A percentile compares a stretch with the other conserved stretches of the same genome.
These are phyloP conservation scores for Aptenodytes forsteri DNA, from an alignment of 2,113 vertebrate species.

Conservation along the genomic window DNA sequence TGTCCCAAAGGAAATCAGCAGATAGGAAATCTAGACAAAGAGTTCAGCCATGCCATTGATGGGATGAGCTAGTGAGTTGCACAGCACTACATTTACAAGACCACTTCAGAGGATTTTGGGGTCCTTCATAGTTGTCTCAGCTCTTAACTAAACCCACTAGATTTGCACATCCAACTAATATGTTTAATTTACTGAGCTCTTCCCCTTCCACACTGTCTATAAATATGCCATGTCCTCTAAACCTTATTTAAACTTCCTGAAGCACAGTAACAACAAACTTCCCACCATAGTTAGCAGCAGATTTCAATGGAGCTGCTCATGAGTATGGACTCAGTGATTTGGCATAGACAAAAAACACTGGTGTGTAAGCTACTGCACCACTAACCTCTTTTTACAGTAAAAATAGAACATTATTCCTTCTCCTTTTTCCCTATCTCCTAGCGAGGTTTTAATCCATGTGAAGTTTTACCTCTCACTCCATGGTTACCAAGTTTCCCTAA, in stretches of 20 bases:
- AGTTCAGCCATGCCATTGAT: neutral
- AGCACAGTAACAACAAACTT: neutral
- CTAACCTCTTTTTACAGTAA: neutral
- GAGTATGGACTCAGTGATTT: neutral
- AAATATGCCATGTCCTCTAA: neutral
- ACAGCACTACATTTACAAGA: neutral
- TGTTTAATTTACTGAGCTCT: neutral
- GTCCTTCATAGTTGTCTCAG: neutral
- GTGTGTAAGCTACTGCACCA: neutral
- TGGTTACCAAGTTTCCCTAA: conserved; percentile 39
- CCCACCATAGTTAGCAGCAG: neutral
- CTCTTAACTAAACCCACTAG: neutral
- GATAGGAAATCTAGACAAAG: neutral
- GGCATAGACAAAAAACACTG: neutral
- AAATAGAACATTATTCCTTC: conserved; percentile 1
- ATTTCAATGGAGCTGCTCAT: conserved; percentile 29
- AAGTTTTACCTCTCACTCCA: conserved; percentile 42
- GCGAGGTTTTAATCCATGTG: conserved; percentile 2
- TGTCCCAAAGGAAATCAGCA: neutral
- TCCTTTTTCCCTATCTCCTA: neutral
- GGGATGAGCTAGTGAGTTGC: neutral
- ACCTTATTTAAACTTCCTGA: conserved; percentile 1
- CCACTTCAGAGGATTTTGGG: neutral
- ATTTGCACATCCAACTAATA: neutral
- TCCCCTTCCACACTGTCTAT: neutral